Evolutionary conservation across 2,888 invertebrate genomes (phyloP).

Genomic region (Beris morrisii): DNA sequence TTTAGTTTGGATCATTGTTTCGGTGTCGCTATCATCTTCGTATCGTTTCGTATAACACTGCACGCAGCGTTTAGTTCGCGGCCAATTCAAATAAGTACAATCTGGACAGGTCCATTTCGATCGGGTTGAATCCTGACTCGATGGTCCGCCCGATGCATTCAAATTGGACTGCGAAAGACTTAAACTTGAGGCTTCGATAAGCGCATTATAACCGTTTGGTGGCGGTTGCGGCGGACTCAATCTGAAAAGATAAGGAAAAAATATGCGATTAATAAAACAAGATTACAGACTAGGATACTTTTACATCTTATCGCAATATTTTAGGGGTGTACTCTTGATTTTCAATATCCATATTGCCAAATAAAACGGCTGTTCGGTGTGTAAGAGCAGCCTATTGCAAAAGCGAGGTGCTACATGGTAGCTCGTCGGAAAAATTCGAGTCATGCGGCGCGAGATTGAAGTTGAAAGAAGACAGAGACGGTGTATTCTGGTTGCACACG

Average conservation of each 20-base stretch:
- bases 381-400: too few relatives aligned
- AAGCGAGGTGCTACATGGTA: too few relatives aligned
- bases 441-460: too few relatives aligned
- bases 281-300: too few relatives aligned
- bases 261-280: neutral
- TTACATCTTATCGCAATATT: too few relatives aligned
- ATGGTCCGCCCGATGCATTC: slow-evolving; percentile 50
- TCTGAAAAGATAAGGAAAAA: slow-evolving; percentile 42
- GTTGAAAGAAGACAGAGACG: too few relatives aligned
- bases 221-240: slow-evolving; percentile 54
- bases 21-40: slow-evolving; percentile 26
- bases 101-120: slow-evolving; percentile 67
- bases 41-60: slow-evolving; percentile 52
- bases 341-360: too few relatives aligned
- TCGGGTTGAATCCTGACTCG: slow-evolving; percentile 45
- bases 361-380: too few relatives aligned
- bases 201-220: slow-evolving; percentile 42
- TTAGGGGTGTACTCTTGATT: too few relatives aligned
- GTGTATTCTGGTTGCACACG: too few relatives aligned
- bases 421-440: too few relatives aligned
- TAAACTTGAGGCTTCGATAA: slow-evolving; percentile 49
- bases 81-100: slow-evolving; percentile 75
- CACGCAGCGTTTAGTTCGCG: slow-evolving; percentile 60
- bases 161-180: slow-evolving; percentile 45
- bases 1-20: slow-evolving; percentile 28